These are phyloP conservation scores for Sturnus vulgaris DNA, from an alignment of 2,113 vertebrate species.

Conservation along the genomic window DNA sequence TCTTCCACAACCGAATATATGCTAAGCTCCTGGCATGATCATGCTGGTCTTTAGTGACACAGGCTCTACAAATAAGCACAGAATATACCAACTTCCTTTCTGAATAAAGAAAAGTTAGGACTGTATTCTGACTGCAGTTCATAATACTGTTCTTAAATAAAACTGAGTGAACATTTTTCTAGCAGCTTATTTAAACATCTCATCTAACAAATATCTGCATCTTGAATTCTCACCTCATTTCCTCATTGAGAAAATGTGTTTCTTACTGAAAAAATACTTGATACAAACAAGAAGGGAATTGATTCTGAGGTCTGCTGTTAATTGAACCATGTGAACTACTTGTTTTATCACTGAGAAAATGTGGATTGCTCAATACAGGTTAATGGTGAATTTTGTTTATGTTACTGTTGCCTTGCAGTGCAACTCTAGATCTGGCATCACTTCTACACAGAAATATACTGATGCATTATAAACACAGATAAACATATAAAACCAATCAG, in stretches of 20 bases:
- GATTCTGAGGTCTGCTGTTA: neutral
- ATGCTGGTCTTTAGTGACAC: neutral
- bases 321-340: slow-evolving; percentile 41
- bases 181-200: neutral
- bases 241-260: neutral
- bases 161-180: neutral
- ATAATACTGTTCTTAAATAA: neutral
- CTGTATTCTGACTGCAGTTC: neutral
- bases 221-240: neutral
- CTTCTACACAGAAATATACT: neutral
- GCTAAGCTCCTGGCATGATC: neutral
- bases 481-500: neutral
- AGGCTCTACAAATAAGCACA: neutral
- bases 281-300: neutral
- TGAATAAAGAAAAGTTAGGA: neutral
- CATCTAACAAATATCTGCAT: neutral
- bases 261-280: neutral
- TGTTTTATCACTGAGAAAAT: neutral
- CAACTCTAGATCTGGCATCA: neutral
- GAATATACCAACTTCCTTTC: neutral
- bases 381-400: neutral
- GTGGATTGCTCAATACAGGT: neutral
- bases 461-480: neutral
- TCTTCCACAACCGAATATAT: neutral
- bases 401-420: neutral